Conservation (phyloP, 2,113 vertebrate genomes). For the Muntiacus muntjak region DNA sequence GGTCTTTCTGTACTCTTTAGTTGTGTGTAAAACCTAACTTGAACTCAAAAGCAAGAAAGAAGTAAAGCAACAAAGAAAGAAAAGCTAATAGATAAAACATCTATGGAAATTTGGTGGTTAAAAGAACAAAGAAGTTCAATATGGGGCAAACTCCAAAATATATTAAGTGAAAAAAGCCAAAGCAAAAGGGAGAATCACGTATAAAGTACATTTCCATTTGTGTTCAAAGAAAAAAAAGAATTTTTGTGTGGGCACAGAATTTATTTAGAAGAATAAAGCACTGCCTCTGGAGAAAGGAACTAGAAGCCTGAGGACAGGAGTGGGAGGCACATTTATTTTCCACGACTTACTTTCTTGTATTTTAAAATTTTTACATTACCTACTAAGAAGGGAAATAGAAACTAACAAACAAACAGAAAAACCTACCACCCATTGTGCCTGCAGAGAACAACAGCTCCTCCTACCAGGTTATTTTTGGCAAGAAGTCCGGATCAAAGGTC, state of each 20-base stretch:
- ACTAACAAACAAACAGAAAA: neutral
- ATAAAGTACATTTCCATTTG: neutral
- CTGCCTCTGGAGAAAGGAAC: neutral
- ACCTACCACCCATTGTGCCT: neutral
- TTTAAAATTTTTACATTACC: neutral
- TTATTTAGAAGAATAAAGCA: neutral
- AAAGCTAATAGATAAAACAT: neutral
- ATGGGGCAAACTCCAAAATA: neutral
- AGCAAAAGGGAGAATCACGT: neutral
- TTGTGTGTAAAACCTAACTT: neutral
- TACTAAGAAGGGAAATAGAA: neutral
- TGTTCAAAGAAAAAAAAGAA: neutral
- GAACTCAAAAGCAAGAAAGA: neutral
- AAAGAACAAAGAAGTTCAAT: neutral
- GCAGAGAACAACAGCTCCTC: constrained; percentile 17
- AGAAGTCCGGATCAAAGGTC: neutral
- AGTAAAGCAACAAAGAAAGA: neutral
- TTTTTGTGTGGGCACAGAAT: neutral
- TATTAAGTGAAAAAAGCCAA: neutral
- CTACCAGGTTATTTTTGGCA: neutral
- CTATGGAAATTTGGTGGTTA: neutral
- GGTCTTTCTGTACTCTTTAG: neutral
- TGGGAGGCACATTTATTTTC: neutral
- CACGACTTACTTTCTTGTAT: neutral
- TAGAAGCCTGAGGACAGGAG: neutral